phyloP scores from a whole-genome alignment of 2,888 invertebrate genomes.

The Hartigia nigra region DNA sequence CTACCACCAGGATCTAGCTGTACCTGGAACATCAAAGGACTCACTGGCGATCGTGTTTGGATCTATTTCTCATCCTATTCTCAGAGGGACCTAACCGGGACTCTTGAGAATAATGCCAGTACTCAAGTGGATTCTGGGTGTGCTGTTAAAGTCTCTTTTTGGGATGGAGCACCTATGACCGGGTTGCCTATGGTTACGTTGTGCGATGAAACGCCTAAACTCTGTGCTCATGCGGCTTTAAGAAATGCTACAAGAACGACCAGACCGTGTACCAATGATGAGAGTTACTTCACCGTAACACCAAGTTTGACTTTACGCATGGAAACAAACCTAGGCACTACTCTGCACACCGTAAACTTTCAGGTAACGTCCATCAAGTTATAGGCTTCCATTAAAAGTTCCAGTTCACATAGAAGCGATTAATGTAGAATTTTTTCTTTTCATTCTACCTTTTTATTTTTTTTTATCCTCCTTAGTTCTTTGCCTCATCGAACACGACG shows the following conservation, averaged over 20 bases:
- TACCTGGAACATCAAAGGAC: constrained; percentile 85
- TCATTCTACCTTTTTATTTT: constrained; percentile 13
- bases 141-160: constrained; percentile 55
- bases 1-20: constrained; percentile 88
- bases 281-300: constrained; percentile 79
- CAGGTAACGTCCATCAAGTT: constrained; percentile 42
- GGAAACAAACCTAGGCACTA: constrained; percentile 71
- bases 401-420: constrained; percentile 1
- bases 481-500: constrained; percentile 10
- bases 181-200: constrained; percentile 54
- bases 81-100: constrained; percentile 76
- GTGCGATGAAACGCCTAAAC: constrained; percentile 76
- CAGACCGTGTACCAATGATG: constrained; percentile 81
- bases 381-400: background rate
- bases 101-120: constrained; percentile 55
- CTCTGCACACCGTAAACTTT: constrained; percentile 76
- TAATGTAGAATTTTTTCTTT: constrained; percentile 4
- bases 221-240: constrained; percentile 85
- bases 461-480: constrained; percentile 5
- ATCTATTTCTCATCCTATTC: constrained; percentile 88
- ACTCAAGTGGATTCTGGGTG: constrained; percentile 39
- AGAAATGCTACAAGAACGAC: constrained; percentile 80
- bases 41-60: constrained; percentile 85
- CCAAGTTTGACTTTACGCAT: constrained; percentile 57
- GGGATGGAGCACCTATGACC: constrained; percentile 56